These are phyloP conservation scores for Gyrodactylus salaris DNA, from an alignment of 1,140 invertebrate species.

Conservation along the genomic window DNA sequence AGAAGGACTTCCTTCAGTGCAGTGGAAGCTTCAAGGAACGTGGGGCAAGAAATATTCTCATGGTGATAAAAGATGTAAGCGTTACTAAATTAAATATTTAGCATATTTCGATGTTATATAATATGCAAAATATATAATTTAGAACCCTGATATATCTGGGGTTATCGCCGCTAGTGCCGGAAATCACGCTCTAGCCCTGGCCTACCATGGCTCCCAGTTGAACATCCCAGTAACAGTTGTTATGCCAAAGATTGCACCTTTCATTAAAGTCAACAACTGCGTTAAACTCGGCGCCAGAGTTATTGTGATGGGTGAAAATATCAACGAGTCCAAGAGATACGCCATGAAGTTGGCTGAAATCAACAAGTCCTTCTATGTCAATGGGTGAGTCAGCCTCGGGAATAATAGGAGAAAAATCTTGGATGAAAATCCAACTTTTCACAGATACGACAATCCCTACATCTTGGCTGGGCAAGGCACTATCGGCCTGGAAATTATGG, in stretches of 20 bases:
- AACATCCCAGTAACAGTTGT: constrained; percentile 54
- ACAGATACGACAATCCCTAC: constrained; percentile 54
- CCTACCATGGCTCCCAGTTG: constrained; percentile 46
- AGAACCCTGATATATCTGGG: constrained; percentile 34
- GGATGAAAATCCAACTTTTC: too few species aligned
- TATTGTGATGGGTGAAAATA: constrained; percentile 33
- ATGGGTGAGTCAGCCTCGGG: constrained; percentile 9
- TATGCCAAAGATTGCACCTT: constrained; percentile 35
- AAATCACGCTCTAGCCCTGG: constrained; percentile 53
- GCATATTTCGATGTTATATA: not conserved
- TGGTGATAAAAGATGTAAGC: constrained; percentile 28
- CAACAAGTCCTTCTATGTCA: not conserved
- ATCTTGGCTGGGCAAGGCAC: constrained; percentile 72
- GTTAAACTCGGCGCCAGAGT: constrained; percentile 44
- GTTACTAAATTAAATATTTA: not conserved
- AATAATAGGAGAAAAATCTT: too few species aligned
- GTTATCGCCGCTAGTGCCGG: constrained; percentile 64
- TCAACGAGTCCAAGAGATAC: not conserved
- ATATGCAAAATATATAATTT: not conserved
- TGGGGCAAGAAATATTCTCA: constrained; percentile 46
- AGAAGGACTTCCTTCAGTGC: constrained; percentile 60
- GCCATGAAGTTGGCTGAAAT: constrained; percentile 4
- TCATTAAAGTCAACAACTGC: constrained; percentile 68
- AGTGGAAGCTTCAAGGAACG: constrained; percentile 75
- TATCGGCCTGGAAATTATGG: constrained; percentile 52